Conservation (phyloP, 2,797 vertebrate species). For the Perodicticus potto region DNA sequence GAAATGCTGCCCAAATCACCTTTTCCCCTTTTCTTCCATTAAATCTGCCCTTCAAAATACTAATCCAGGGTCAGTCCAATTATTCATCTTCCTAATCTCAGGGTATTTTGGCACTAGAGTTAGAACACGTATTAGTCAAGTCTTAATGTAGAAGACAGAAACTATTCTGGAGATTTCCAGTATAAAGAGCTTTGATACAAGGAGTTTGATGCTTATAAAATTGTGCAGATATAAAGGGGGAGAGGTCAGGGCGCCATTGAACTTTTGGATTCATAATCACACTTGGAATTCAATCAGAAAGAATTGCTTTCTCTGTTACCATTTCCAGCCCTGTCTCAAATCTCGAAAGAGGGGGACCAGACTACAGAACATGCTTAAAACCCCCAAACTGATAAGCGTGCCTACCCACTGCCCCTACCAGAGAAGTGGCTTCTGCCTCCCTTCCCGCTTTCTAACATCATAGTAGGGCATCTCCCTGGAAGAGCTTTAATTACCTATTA, state of each 20-base stretch:
- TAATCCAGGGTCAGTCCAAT: background rate
- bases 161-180: background rate
- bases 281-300: background rate
- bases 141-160: background rate
- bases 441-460: background rate
- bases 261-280: background rate
- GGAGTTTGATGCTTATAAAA: background rate
- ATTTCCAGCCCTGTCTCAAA: background rate
- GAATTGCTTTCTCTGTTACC: background rate
- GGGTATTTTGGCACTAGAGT: background rate
- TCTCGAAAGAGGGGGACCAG: background rate
- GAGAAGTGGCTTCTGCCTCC: background rate
- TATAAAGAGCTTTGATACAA: background rate
- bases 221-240: background rate
- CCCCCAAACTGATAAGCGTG: background rate
- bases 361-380: accelerated
- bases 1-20: background rate
- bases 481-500: background rate
- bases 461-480: background rate
- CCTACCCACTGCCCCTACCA: background rate
- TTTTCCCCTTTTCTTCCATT: background rate
- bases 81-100: background rate
- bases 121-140: background rate
- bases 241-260: background rate
- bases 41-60: constrained; percentile 8